phyloP scores from a whole-genome alignment of 1,140 invertebrate genomes.

The Drosophila melanica region DNA sequence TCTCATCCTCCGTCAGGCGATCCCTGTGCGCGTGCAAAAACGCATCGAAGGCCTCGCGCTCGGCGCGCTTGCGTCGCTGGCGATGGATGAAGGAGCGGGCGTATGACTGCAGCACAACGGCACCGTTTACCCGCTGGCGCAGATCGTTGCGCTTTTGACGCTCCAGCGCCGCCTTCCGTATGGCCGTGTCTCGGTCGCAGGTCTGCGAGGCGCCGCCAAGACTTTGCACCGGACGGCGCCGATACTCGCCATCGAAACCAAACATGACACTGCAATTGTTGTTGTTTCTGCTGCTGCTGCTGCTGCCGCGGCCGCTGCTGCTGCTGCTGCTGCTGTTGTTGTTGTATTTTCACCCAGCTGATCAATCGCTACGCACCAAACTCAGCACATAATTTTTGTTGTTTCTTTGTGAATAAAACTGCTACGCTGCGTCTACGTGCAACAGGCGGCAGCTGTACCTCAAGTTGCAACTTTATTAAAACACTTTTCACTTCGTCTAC shows the following conservation, averaged over 20 bases:
- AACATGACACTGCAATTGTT: conserved; percentile 85
- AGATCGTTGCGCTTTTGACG: conserved; percentile 92
- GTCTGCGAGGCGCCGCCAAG: conserved; percentile 91
- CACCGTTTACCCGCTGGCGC: conserved; percentile 87
- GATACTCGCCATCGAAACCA: conserved; percentile 96
- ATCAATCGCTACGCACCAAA: conserved; percentile 26
- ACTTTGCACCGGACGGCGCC: conserved; percentile 94
- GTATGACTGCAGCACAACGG: conserved; percentile 87
- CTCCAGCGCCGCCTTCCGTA: conserved; percentile 90
- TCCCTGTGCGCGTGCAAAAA: conserved; percentile 84
- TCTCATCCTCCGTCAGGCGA: conserved; percentile 85
- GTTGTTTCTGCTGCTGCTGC: not conserved
- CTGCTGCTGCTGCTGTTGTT: conserved; percentile 16
- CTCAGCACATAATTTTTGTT: conserved; percentile 42
- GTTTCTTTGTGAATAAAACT: conserved; percentile 6
- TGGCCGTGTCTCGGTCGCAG: conserved; percentile 90
- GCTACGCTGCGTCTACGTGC: not conserved
- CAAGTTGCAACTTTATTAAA: conserved; percentile 2
- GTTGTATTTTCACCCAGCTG: conserved; percentile 44
- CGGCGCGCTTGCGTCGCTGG: conserved; percentile 87
- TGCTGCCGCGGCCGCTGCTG: conserved; percentile 8
- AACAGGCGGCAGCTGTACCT: conserved; percentile 3
- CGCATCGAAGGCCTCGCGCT: conserved; percentile 89
- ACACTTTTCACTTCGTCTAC: conserved; percentile 30
- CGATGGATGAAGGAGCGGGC: conserved; percentile 90